Evolutionary conservation across 2,888 invertebrate species (phyloP).

Genomic region (Euzophera pinguis): DNA sequence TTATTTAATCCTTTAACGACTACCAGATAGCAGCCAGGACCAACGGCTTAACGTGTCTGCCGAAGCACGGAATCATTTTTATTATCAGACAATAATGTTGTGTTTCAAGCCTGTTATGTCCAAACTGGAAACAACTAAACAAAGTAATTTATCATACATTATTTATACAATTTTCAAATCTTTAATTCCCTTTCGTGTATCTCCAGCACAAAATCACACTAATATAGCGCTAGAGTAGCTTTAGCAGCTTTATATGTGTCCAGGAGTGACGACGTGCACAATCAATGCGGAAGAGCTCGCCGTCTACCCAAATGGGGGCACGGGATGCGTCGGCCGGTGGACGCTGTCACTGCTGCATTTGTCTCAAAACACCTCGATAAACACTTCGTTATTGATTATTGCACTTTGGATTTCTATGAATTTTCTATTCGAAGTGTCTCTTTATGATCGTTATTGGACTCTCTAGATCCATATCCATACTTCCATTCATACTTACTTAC

Average conservation of each 20-base stretch:
- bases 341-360: constrained; percentile 55
- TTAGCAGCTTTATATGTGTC: constrained; percentile 61
- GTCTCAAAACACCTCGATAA: constrained; percentile 38
- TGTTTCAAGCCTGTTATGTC: too few relatives aligned
- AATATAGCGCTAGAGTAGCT: constrained; percentile 24
- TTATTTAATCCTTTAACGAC: too few relatives aligned
- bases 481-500: too few relatives aligned
- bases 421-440: background rate
- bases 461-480: too few relatives aligned
- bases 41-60: too few relatives aligned
- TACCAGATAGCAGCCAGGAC: too few relatives aligned
- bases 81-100: too few relatives aligned
- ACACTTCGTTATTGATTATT: constrained; percentile 26
- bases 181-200: background rate
- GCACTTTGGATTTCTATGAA: background rate
- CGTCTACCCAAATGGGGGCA: constrained; percentile 66
- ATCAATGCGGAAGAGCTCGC: constrained; percentile 71
- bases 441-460: background rate
- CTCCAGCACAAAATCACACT: constrained; percentile 1
- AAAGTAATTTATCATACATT: too few relatives aligned
- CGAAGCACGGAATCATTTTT: too few relatives aligned
- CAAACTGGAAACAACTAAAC: too few relatives aligned
- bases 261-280: constrained; percentile 60
- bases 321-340: constrained; percentile 61
- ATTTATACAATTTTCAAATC: too few relatives aligned